Conservation (phyloP, 2,797 vertebrate genomes). For the Etheostoma nigrum region DNA sequence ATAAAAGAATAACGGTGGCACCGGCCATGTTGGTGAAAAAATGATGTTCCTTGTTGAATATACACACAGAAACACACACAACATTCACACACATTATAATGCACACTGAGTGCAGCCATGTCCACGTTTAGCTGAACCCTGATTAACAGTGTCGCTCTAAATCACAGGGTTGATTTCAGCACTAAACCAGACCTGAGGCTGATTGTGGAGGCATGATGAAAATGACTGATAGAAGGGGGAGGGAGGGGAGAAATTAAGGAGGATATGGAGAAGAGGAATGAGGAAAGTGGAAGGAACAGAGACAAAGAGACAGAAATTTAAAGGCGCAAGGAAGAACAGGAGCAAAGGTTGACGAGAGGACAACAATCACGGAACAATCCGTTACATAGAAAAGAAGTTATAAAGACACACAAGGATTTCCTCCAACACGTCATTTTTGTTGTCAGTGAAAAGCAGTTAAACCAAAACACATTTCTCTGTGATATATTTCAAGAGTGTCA, state of each 20-base stretch:
- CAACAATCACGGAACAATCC: background rate
- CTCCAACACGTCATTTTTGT: conserved; percentile 14
- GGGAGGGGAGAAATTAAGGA: background rate
- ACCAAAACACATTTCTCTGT: conserved; percentile 43
- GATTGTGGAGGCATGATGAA: conserved; percentile 48
- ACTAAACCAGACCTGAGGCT: conserved; percentile 66
- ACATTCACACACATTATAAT: conserved; percentile 10
- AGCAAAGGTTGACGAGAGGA: background rate
- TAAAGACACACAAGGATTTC: conserved; percentile 25
- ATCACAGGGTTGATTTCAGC: conserved; percentile 64
- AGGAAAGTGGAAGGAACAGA: background rate
- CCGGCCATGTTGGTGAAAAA: conserved; percentile 8
- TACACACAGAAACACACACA: conserved; percentile 18
- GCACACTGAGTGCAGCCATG: conserved; percentile 14
- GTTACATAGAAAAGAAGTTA: background rate
- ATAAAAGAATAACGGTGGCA: conserved; percentile 37
- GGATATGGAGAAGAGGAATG: background rate
- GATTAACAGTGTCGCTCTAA: conserved; percentile 74
- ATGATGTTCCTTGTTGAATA: conserved; percentile 7
- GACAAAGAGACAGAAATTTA: background rate
- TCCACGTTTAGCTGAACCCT: conserved; percentile 57
- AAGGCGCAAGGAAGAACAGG: background rate
- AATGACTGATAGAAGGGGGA: conserved; percentile 1
- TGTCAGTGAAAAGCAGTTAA: conserved; percentile 42
- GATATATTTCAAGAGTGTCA: conserved; percentile 37